Conservation (phyloP, 1,140 invertebrate genomes). For the Linepithema humile region DNA sequence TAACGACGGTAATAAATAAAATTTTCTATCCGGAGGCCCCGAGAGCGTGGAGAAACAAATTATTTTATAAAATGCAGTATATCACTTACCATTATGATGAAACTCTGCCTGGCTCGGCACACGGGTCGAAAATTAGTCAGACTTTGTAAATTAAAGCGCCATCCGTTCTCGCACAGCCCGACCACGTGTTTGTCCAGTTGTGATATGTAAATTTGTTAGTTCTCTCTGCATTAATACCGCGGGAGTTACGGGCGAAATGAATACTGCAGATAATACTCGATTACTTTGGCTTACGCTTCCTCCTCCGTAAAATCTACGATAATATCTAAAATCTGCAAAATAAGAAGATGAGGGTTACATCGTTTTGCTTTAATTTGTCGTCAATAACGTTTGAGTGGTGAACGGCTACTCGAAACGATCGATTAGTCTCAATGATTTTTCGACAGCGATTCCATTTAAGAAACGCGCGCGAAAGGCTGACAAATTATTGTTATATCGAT, state of each 20-base stretch:
- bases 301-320: constrained; percentile 1
- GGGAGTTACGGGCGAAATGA: constrained; percentile 48
- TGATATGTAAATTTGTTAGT: constrained; percentile 20
- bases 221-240: not conserved
- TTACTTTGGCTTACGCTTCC: constrained; percentile 68
- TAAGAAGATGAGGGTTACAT: not conserved
- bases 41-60: not conserved
- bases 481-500: constrained; percentile 45
- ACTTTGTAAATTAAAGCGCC: constrained; percentile 22
- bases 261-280: constrained; percentile 70
- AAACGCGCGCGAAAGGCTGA: constrained; percentile 47
- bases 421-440: constrained; percentile 21
- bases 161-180: constrained; percentile 20
- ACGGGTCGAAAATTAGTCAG: constrained; percentile 38
- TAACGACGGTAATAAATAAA: too few species aligned
- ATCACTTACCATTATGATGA: constrained; percentile 76
- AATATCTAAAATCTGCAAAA: constrained; percentile 33
- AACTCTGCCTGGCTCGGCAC: constrained; percentile 71
- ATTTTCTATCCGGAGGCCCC: too few species aligned
- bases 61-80: not conserved
- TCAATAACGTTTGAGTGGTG: not conserved
- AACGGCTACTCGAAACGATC: not conserved
- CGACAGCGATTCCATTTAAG: not conserved
- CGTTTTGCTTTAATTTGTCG: not conserved
- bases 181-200: constrained; percentile 17